These are phyloP conservation scores for Pandemis cinnamomeana DNA, from an alignment of 2,888 invertebrate genomes.

Conservation along the genomic window DNA sequence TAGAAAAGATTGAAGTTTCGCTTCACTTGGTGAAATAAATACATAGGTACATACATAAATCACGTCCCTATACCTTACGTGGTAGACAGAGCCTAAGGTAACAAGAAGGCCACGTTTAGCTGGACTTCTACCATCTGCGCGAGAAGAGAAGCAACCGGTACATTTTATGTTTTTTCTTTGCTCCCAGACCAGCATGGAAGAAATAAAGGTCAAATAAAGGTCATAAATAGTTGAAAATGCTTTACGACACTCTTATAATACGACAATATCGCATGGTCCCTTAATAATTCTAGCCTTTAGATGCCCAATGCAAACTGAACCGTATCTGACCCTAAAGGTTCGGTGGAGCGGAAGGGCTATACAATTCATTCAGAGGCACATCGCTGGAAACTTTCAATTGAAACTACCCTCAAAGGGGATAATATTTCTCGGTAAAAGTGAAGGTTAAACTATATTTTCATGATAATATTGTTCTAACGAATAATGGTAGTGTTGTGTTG, in stretches of 20 bases:
- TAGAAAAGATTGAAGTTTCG: too few relatives aligned
- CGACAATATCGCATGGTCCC: background rate
- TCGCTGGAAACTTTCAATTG: slow-evolving; percentile 3
- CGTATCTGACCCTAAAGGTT: background rate
- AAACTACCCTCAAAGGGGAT: background rate
- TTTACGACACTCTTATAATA: background rate
- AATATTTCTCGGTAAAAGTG: background rate
- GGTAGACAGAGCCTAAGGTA: too few relatives aligned
- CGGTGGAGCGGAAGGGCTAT: background rate
- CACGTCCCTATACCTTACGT: too few relatives aligned
- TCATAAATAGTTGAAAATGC: background rate
- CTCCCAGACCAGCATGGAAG: too few relatives aligned
- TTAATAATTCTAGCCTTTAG: background rate
- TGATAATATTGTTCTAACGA: background rate
- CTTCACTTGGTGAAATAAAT: background rate
- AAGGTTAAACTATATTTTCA: background rate
- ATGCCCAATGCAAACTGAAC: background rate
- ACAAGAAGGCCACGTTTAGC: too few relatives aligned
- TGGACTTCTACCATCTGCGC: too few relatives aligned
- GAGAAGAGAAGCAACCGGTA: too few relatives aligned
- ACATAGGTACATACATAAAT: too few relatives aligned
- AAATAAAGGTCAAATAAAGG: background rate
- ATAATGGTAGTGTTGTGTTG: background rate
- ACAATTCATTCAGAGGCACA: background rate
- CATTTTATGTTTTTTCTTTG: too few relatives aligned